Conservation (phyloP, 1,140 invertebrate genomes). For the Diorhabda elongata region DNA sequence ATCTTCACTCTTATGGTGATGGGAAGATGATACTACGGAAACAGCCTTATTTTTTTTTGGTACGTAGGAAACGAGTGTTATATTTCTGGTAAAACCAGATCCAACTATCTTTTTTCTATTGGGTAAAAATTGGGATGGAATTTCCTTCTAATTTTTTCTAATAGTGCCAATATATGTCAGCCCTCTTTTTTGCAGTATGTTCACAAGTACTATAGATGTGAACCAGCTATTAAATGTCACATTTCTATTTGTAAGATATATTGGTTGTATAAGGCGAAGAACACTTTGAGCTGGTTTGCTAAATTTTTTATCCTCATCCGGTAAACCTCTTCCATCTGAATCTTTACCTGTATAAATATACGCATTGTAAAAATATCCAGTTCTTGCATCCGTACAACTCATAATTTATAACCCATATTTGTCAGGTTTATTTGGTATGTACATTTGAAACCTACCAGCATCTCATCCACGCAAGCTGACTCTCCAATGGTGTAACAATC, state of each 20-base stretch:
- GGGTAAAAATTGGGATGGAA: slow-evolving; percentile 34
- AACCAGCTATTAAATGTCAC: slow-evolving; percentile 47
- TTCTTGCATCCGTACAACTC: slow-evolving; percentile 14
- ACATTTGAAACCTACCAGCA: slow-evolving; percentile 15
- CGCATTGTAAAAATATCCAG: slow-evolving; percentile 15
- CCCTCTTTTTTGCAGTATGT: slow-evolving; percentile 22
- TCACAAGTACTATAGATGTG: slow-evolving; percentile 31
- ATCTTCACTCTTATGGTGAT: slow-evolving; percentile 30
- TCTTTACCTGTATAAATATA: slow-evolving; percentile 19
- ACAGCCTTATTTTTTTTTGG: slow-evolving; percentile 39
- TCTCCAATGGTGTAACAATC: slow-evolving; percentile 9
- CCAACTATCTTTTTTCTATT: slow-evolving; percentile 19
- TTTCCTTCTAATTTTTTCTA: slow-evolving; percentile 41
- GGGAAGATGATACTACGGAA: slow-evolving; percentile 35
- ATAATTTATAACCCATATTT: slow-evolving; percentile 21
- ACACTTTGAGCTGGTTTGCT: slow-evolving; percentile 32
- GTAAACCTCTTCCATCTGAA: slow-evolving; percentile 15
- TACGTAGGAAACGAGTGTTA: too few relatives aligned
- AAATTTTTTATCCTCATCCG: slow-evolving; percentile 15
- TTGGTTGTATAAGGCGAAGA: slow-evolving; percentile 33
- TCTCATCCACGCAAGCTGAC: slow-evolving; percentile 10
- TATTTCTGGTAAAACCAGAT: neutral
- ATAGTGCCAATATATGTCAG: slow-evolving; percentile 41
- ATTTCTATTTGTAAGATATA: slow-evolving; percentile 40
- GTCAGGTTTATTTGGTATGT: slow-evolving; percentile 19